These are phyloP conservation scores for Drosophila phalerata DNA, from an alignment of 2,888 invertebrate genomes.

Conservation along the genomic window DNA sequence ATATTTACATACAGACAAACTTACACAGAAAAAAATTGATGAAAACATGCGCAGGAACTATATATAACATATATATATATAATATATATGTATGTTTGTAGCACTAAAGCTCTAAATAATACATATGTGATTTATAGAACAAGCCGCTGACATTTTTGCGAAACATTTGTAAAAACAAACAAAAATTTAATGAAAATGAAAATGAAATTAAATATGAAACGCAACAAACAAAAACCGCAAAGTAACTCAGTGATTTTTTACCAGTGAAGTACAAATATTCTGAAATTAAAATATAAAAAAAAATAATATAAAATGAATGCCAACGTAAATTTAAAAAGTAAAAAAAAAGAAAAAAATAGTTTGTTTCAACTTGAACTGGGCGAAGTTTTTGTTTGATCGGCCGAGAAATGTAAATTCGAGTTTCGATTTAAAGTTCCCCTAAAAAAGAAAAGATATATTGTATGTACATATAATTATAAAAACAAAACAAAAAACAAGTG, in stretches of 20 bases:
- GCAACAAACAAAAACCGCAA: slow-evolving; percentile 64
- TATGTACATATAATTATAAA: slow-evolving; percentile 30
- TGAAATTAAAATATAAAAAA: slow-evolving; percentile 56
- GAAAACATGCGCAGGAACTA: not conserved
- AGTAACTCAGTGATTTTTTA: slow-evolving; percentile 86
- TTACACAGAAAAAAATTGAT: not conserved
- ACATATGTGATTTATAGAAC: slow-evolving; percentile 38
- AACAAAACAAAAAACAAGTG: slow-evolving; percentile 4
- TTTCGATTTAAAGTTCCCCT: slow-evolving; percentile 12
- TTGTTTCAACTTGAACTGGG: slow-evolving; percentile 25
- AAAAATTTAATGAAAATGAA: slow-evolving; percentile 27
- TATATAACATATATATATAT: slow-evolving; percentile 31
- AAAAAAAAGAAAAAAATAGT: slow-evolving; percentile 28
- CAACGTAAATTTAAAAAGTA: slow-evolving; percentile 27
- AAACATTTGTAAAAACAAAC: slow-evolving; percentile 37
- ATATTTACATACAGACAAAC: slow-evolving; percentile 41
- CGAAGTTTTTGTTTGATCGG: slow-evolving; percentile 44
- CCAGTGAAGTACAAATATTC: slow-evolving; percentile 86
- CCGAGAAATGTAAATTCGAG: slow-evolving; percentile 26
- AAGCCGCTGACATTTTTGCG: slow-evolving; percentile 57
- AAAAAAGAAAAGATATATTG: slow-evolving; percentile 10
- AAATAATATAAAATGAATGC: slow-evolving; percentile 26
- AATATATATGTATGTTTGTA: slow-evolving; percentile 33
- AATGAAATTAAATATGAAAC: slow-evolving; percentile 22
- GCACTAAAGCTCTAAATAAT: slow-evolving; percentile 32